A percentile compares a stretch with the other conserved stretches of the same genome.
These are phyloP conservation scores for Paramuricea clavata DNA, from an alignment of 92 coral and sea anemone genomes.

Conservation along the genomic window DNA sequence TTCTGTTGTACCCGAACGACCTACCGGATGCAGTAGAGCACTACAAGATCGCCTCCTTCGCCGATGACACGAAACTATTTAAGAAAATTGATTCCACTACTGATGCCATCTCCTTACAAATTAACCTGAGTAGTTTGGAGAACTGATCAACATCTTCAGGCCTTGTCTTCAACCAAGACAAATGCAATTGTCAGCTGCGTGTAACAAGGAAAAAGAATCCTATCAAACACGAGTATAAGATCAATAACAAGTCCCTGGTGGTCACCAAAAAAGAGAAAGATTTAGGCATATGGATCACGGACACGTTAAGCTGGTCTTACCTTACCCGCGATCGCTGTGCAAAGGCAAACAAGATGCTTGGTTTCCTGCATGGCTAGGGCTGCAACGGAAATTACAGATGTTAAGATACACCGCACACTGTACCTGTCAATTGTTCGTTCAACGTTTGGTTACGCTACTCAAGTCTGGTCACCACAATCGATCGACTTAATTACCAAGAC, in stretches of 20 bases:
- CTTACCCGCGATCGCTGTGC: background rate
- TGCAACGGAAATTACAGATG: conserved; percentile 11
- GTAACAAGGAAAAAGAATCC: conserved; percentile 8
- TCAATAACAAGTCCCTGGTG: background rate
- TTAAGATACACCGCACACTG: background rate
- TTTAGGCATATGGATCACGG: conserved; percentile 14
- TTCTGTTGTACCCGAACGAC: conserved; percentile 16
- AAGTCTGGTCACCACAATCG: conserved; percentile 5
- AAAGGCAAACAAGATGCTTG: conserved; percentile 17
- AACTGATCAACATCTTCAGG: conserved; percentile 15
- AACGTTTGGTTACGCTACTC: background rate
- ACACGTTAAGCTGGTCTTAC: background rate
- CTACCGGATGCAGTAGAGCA: conserved; percentile 40
- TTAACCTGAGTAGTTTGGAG: conserved; percentile 20
- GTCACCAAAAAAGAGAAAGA: conserved; percentile 10
- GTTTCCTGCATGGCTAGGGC: conserved; percentile 16
- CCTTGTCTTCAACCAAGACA: conserved; percentile 52
- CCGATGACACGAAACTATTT: conserved; percentile 38
- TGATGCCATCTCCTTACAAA: conserved; percentile 30
- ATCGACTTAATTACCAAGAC: background rate
- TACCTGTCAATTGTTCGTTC: background rate
- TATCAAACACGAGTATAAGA: conserved; percentile 14
- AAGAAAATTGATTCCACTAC: conserved; percentile 24
- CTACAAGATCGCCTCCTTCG: conserved; percentile 37
- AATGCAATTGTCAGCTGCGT: conserved; percentile 19